Percentiles rank a stretch among this genome's conserved stretches.
Evolutionary conservation across 2,113 vertebrate genomes (phyloP).

Genomic region (Psophia crepitans): DNA sequence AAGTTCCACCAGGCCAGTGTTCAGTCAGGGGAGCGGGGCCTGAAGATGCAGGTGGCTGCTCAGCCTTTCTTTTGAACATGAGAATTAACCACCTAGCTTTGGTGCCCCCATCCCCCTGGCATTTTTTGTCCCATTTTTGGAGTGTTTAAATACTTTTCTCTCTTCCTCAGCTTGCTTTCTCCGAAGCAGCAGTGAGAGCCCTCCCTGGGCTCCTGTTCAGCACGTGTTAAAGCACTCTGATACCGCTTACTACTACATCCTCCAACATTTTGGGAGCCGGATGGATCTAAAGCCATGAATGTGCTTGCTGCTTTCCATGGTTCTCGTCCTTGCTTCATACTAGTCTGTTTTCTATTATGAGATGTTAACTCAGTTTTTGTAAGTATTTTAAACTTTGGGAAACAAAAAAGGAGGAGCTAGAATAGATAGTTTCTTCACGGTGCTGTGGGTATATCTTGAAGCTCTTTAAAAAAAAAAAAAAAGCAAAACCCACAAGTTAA

Average conservation of each 20-base stretch:
- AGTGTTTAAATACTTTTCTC: not conserved
- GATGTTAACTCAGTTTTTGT: not conserved
- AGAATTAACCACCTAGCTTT: not conserved
- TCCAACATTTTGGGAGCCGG: not conserved
- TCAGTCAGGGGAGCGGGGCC: not conserved
- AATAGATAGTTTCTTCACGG: not conserved
- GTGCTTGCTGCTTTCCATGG: not conserved
- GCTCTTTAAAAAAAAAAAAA: not conserved
- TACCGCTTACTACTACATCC: not conserved
- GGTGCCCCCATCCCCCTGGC: accelerated
- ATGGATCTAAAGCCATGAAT: not conserved
- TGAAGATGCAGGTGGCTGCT: not conserved
- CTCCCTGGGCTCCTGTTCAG: accelerated
- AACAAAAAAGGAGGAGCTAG: too few relatives aligned
- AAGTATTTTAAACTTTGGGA: not conserved
- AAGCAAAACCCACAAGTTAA: not conserved
- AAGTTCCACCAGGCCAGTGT: not conserved
- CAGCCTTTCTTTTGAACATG: not conserved
- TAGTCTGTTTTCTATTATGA: not conserved
- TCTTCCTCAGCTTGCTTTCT: not conserved
- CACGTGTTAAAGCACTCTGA: not conserved
- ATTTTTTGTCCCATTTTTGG: not conserved
- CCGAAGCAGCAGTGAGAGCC: not conserved
- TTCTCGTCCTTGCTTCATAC: not conserved
- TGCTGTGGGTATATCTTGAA: not conserved